Conservation (phyloP, 2,888 invertebrate species). For the Lithophane semibrunnea region DNA sequence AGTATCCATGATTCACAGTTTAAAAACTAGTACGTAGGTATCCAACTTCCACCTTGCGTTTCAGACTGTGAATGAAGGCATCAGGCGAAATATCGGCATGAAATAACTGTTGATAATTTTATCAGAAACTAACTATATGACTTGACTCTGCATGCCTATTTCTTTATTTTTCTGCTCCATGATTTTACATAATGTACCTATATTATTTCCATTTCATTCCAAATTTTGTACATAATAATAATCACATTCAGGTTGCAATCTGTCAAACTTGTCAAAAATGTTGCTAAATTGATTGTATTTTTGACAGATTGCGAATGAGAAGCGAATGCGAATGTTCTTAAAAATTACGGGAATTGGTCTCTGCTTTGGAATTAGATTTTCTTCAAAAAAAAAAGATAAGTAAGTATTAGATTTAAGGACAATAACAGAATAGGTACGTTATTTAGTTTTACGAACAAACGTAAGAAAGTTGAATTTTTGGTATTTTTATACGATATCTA, state of each 20-base stretch:
- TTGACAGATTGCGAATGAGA: too few relatives aligned
- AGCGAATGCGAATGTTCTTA: too few relatives aligned
- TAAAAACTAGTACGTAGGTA: constrained; percentile 2
- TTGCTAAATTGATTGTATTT: too few relatives aligned
- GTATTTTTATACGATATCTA: constrained; percentile 7
- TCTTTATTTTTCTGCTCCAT: not conserved
- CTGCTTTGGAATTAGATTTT: not conserved
- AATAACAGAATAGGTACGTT: not conserved
- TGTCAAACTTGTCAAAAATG: too few relatives aligned
- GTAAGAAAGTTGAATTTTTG: not conserved
- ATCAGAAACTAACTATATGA: constrained; percentile 46
- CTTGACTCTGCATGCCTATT: constrained; percentile 6
- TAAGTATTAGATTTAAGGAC: not conserved
- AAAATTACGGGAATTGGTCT: too few relatives aligned
- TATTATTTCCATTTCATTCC: not conserved
- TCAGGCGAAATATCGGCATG: constrained; percentile 11
- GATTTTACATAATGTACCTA: not conserved
- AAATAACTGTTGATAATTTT: constrained; percentile 53
- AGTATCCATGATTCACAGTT: constrained; percentile 45
- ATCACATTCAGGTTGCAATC: too few relatives aligned
- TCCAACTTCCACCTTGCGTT: constrained; percentile 20
- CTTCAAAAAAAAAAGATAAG: too few relatives aligned
- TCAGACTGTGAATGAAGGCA: constrained; percentile 44
- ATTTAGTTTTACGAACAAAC: constrained; percentile 21
- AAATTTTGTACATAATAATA: too few relatives aligned